These are phyloP conservation scores for Python bivittatus DNA, from an alignment of 2,113 vertebrate species.

Conservation along the genomic window DNA sequence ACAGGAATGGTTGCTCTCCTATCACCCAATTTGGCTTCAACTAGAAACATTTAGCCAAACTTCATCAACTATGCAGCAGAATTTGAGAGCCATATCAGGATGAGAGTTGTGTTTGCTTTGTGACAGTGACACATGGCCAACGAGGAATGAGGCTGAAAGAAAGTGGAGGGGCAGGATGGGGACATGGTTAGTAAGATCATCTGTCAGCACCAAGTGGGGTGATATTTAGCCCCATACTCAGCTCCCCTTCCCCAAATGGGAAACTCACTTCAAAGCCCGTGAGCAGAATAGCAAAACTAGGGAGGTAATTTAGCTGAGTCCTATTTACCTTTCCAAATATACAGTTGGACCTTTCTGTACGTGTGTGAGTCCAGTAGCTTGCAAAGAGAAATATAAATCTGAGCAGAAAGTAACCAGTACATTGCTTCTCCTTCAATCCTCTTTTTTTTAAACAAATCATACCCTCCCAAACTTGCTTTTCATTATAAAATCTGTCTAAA, in stretches of 20 bases:
- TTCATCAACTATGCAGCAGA: not conserved
- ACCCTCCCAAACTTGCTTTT: not conserved
- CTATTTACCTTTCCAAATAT: not conserved
- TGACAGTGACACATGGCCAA: not conserved
- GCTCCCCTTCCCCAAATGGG: too few relatives aligned
- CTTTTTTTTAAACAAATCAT: not conserved
- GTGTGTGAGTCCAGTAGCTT: not conserved
- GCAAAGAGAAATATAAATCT: not conserved
- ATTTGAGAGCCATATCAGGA: not conserved
- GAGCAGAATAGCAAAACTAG: not conserved
- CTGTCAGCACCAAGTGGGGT: not conserved
- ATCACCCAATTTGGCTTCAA: not conserved
- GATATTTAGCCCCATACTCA: too few relatives aligned
- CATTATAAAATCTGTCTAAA: not conserved
- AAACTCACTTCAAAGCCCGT: not conserved
- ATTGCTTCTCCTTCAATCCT: not conserved
- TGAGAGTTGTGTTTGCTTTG: not conserved
- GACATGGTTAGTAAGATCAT: not conserved
- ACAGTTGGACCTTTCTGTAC: not conserved
- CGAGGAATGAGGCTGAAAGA: not conserved
- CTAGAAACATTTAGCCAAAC: not conserved
- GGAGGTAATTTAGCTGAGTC: not conserved
- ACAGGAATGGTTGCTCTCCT: not conserved
- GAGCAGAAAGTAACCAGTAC: not conserved
- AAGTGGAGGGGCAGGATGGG: not conserved